These are phyloP conservation scores for Halichondria panicea DNA, from an alignment of 37 sponge, comb jelly and placozoan species.

Conservation along the genomic window DNA sequence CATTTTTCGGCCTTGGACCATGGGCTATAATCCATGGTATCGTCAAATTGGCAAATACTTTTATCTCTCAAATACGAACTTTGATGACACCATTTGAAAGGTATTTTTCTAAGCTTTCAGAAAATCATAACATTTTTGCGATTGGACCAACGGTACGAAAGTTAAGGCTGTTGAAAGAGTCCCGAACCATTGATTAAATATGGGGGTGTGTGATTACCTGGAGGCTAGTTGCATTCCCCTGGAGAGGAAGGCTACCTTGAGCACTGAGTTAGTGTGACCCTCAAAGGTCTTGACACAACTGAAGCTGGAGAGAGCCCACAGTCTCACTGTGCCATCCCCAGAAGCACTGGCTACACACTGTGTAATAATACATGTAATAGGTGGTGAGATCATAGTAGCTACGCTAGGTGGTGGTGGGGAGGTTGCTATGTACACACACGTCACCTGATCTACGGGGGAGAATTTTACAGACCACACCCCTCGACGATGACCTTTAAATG, in stretches of 20 bases:
- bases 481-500: constrained; percentile 84
- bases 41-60: too few species aligned
- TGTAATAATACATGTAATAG: neutral
- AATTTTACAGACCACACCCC: constrained; percentile 95
- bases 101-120: too few species aligned
- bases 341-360: constrained; percentile 91
- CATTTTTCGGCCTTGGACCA: too few species aligned
- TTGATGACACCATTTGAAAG: too few species aligned
- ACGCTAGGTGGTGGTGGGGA: neutral
- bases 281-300: constrained; percentile 92
- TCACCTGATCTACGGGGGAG: constrained; percentile 92
- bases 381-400: neutral
- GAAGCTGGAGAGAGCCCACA: constrained; percentile 89
- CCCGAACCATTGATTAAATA: constrained; percentile 21
- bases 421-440: neutral
- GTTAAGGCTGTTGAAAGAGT: too few species aligned
- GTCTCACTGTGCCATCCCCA: constrained; percentile 80
- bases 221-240: constrained; percentile 91
- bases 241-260: constrained; percentile 80
- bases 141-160: too few species aligned
- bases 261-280: constrained; percentile 88
- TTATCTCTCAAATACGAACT: too few species aligned
- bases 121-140: too few species aligned
- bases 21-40: too few species aligned
- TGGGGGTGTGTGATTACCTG: constrained; percentile 44